A percentile compares a stretch with the other conserved stretches of the same genome.
phyloP scores from a whole-genome alignment of 64 coral and sea anemone genomes.

The Anthopleura sola region DNA sequence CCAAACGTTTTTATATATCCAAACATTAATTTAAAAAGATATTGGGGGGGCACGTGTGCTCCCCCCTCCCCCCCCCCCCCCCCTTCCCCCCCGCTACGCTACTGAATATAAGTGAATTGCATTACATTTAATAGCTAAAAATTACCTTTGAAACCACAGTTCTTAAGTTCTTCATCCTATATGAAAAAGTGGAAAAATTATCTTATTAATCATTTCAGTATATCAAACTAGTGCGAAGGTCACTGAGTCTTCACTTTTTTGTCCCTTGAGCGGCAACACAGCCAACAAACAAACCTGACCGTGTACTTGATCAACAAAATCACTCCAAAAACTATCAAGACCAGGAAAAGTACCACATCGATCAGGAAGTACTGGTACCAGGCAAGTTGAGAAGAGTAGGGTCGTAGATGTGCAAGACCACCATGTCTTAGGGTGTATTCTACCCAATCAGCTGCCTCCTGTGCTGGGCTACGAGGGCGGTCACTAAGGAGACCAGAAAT shows the following conservation, averaged over 20 bases:
- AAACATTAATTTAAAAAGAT: too few species aligned
- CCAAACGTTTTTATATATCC: too few species aligned
- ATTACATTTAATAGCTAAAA: too few species aligned
- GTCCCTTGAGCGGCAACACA: not conserved
- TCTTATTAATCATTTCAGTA: too few species aligned
- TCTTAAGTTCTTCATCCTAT: too few species aligned
- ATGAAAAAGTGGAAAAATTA: too few species aligned
- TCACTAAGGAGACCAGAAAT: slow-evolving; percentile 43
- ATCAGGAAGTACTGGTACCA: slow-evolving; percentile 29
- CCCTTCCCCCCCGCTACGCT: too few species aligned
- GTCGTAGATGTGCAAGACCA: slow-evolving; percentile 24
- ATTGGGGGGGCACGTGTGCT: too few species aligned
- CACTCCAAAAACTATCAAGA: not conserved
- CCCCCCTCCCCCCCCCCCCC: too few species aligned
- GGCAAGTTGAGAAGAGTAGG: not conserved
- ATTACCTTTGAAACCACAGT: too few species aligned
- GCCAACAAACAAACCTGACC: not conserved
- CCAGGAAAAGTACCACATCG: slow-evolving; percentile 8
- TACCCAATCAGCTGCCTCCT: slow-evolving; percentile 27
- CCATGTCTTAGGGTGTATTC: too few species aligned
- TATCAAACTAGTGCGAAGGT: not conserved
- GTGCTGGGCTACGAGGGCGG: not conserved
- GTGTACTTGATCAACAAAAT: slow-evolving; percentile 6
- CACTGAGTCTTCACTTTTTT: slow-evolving; percentile 2
- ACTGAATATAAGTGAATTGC: too few species aligned